These are phyloP conservation scores for Oceanodroma tethys DNA, from an alignment of 2,113 vertebrate genomes.

Conservation along the genomic window DNA sequence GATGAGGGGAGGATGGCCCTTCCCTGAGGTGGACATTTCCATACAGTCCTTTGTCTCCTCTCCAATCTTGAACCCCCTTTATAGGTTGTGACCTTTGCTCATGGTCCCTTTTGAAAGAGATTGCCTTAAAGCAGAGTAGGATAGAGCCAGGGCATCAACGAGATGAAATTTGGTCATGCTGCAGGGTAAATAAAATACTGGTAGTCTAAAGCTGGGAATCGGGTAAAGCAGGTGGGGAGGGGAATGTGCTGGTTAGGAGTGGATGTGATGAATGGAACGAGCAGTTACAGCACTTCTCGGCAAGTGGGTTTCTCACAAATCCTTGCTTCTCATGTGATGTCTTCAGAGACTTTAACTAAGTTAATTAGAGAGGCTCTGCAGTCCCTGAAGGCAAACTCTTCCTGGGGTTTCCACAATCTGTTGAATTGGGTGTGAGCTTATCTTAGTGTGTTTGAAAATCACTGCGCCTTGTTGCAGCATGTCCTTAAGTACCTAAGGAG, in stretches of 20 bases:
- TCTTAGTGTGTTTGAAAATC: neutral
- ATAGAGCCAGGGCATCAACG: neutral
- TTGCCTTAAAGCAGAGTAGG: neutral
- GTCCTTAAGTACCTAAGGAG: neutral
- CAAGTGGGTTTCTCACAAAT: neutral
- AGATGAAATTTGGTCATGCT: rapidly evolving
- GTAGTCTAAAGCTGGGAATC: neutral
- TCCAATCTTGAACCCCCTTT: neutral
- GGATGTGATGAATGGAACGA: neutral
- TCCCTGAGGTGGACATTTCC: neutral
- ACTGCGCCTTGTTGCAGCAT: rapidly evolving
- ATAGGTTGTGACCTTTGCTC: neutral
- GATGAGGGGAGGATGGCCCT: neutral
- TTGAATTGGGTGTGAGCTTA: neutral
- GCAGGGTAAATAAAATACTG: neutral
- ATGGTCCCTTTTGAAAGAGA: neutral
- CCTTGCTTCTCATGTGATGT: neutral
- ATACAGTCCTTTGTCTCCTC: neutral
- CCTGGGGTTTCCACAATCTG: neutral
- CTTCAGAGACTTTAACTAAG: neutral
- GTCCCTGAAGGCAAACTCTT: neutral
- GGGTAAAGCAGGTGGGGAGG: neutral
- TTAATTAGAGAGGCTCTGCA: neutral
- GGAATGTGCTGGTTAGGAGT: neutral
- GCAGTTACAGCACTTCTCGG: neutral